Evolutionary conservation across 2,888 invertebrate species (phyloP), one percentile per base, ranked within the genome.

Genomic region (Coremacera marginata): DNA sequence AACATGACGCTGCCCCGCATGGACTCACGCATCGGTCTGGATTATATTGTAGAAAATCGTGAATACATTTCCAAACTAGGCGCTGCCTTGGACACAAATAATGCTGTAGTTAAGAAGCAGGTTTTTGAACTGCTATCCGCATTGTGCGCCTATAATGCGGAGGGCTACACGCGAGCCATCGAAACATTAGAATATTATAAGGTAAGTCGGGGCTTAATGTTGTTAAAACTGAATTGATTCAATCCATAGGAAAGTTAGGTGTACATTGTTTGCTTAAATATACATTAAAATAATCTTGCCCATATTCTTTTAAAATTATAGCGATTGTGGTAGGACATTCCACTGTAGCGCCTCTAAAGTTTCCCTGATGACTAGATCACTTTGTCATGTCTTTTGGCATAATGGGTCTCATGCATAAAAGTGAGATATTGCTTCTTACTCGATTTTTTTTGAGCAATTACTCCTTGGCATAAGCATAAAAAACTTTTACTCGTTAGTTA

Each of bases 111-210:
- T 84, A 98, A 98, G 92, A 98, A 98, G 90, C 98, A 98, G 92
- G 97, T 98, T 87, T 95, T 98, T 90, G 98, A 98, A 91, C 91
- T 98, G 80, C 92, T 98, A 82, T 97, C 97, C 74, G 98, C 98
- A 44, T 91, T 98, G 78, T 98, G 98, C 89, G 96, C 97, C 77
- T 97, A 98, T 92, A 98, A 95, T 87, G 93, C 94, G 78, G 97
- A 97, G 82, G 97, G 97, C 71, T 95, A 96, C 87, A 93, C 94
- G 80, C 91, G 96, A 82, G 95, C 95, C 76, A 93, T 96, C 84
- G 96, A 97, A 89, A 96, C 97, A 51, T 92, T 98, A 84, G 96
- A 98, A 87, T 94, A 95, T 89, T 97, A 95, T 89, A 97, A 96
- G 95, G 98, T 97, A 90, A 90, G 88, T 70, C 8, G 3, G 14